Evolutionary conservation across 2,797 vertebrate genomes (phyloP).

Genomic region (Pipistrellus pipistrellus): DNA sequence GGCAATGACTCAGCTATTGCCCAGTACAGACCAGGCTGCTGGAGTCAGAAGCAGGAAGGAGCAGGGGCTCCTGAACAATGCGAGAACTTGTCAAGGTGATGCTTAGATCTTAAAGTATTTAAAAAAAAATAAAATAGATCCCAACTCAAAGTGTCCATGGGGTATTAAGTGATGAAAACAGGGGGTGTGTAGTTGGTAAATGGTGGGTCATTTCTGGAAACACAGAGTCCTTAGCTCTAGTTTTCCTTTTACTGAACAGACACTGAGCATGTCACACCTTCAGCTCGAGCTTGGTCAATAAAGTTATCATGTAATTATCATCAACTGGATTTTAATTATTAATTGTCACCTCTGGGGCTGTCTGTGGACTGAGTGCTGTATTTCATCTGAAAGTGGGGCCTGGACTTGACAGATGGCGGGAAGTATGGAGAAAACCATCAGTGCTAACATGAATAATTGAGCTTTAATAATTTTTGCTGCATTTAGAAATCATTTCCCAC

Average conservation of each 20-base stretch:
- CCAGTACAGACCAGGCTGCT: accelerated
- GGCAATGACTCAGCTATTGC: too few species aligned
- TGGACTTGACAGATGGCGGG: constrained; percentile 84
- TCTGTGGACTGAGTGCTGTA: constrained; percentile 84
- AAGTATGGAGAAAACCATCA: constrained; percentile 77
- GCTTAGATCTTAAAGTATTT: not conserved
- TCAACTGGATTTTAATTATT: constrained; percentile 89
- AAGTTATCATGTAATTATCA: constrained; percentile 91
- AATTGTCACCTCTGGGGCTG: constrained; percentile 88
- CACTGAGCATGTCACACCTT: not conserved
- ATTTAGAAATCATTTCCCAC: constrained; percentile 85
- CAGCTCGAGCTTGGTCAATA: constrained; percentile 85
- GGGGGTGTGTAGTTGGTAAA: not conserved
- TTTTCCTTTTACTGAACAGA: not conserved
- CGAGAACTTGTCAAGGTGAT: not conserved
- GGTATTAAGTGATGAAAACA: not conserved
- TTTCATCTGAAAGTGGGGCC: constrained; percentile 82
- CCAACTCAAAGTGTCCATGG: not conserved
- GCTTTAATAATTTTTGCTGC: constrained; percentile 87
- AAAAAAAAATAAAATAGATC: not conserved
- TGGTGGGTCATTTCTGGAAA: not conserved
- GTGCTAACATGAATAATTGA: constrained; percentile 89
- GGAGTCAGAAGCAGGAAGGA: too few species aligned
- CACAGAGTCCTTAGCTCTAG: not conserved
- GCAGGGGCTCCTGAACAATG: accelerated